Base-by-base conservation (phyloP, 2,888 invertebrate genomes). In the Drosophila putrida region DNA sequence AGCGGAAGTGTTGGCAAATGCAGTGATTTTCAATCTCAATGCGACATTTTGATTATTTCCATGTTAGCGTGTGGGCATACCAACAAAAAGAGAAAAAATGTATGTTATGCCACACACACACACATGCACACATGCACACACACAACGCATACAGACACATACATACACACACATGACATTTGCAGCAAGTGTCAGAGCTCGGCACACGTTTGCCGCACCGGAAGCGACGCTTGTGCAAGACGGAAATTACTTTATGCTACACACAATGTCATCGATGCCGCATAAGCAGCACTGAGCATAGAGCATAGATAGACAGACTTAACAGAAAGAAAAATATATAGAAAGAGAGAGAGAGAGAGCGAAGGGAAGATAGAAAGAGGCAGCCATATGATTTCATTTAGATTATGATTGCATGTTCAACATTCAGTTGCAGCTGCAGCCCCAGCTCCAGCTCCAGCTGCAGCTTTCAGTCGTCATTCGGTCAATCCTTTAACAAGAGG, bases 231-330 rank as follows among this genome's bases (percentile, higher is more conserved):
- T 86, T 89, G 90, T 86, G 88, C 90, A 88, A 89, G 90, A 70
- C 90, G 87, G 90, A 90, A 87, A 89, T 90, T 90, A 87, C 87
- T 88, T 88, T 90, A 88, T 89, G 87, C 88, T 89, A 84, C 84
- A 89, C 86, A 88, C 89, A 89, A 90, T 90, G 90, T 90, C 87
- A 88, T 88, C 89, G 89, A 88, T 89, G 90, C 89, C 87, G 85
- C 90, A 86, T 86, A 86, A 89, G 85, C 83, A 86, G 80, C 60
- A 61, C 77, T 46, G 53, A 72, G 60, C 75, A 57, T 41, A 46
- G 58, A 58, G 44, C 67, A 60, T 28, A 43, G 61, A 61, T 65
- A 76, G 75, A 55, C 51, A 60, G 58, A 53, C 49, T 74, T 53
- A 38, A 38, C n/a, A 33, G 15, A 41, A 11, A 39, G 31, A 31